Base-by-base conservation (phyloP, 2,797 vertebrate genomes). In the Lindbergichthys nudifrons region DNA sequence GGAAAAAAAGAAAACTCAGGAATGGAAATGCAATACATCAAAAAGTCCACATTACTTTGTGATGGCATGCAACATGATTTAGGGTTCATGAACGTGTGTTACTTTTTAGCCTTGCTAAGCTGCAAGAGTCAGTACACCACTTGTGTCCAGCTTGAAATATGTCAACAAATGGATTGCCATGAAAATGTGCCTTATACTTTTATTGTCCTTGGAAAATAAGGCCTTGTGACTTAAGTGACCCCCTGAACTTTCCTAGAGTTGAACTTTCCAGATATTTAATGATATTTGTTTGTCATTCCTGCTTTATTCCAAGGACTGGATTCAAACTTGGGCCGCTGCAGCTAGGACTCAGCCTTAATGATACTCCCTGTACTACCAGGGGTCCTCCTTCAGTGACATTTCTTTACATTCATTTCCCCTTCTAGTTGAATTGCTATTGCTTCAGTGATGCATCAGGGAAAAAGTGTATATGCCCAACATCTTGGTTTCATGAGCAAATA, bases 1-100 rank as follows among this genome's bases (percentile, higher is more conserved):
- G 16, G 42, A 9, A 47, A 54, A 68, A 52, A 30, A 62, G 32
- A 73, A 73, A 36, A 36, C 19, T 10, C 41, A 78, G 53, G 18
- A 65, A 70, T 87, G 86, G 57, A 73, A 70, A 85, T 68, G 57
- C n/a, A 73, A 54, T 9, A n/a, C 16, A 83, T 41, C 57, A 62
- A 69, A 69, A 47, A 41, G 32, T 63, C 23, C 19, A 36, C 41
- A 16, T n/a, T 18, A 15, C n/a, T 53, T 47, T 59, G 26, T 73
- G 45, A 39, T 45, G 15, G 48, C 46, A 0, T 72, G 50, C 2
- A 53, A 54, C 18, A 41, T 42, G 50, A 51, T 46, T 30, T 18
- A 0, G 10, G 36, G 11, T 65, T 46, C 18, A 70, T 53, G 30
- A 56, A 61, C 71, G 43, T 36, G 32, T 36, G 8, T 36, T 30